Percentiles rank a stretch among this genome's conserved stretches.
Evolutionary conservation across 2,113 vertebrate species (phyloP).

Genomic region (Paramormyrops kingsleyae): DNA sequence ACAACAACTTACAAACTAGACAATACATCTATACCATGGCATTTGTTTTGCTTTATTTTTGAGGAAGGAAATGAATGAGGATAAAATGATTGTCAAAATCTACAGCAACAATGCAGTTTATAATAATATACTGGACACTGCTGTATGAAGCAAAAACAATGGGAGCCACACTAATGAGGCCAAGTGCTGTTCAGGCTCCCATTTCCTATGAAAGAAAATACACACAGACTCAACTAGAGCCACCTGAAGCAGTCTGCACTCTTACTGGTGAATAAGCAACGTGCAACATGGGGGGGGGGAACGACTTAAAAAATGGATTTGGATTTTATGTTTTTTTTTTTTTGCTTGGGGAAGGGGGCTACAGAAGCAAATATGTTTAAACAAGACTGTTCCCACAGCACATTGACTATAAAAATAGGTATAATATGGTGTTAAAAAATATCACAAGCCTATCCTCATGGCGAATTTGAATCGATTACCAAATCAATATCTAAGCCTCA

Average conservation of each 20-base stretch:
- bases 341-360: neutral
- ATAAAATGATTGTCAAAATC: neutral
- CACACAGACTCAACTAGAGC: neutral
- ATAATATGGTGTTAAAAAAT: neutral
- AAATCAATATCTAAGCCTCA: neutral
- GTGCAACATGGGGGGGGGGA: too few species aligned
- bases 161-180: neutral
- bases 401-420: neutral
- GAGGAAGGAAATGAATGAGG: neutral
- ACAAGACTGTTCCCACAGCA: neutral
- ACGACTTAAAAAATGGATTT: neutral
- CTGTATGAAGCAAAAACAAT: constrained; percentile 13
- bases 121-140: neutral
- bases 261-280: neutral
- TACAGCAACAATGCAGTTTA: constrained; percentile 2
- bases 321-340: neutral
- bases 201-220: neutral
- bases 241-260: neutral
- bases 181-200: neutral
- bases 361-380: neutral
- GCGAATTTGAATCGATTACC: neutral
- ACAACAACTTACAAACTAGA: constrained; percentile 2
- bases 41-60: constrained; percentile 8
- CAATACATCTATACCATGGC: constrained; percentile 3
- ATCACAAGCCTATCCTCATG: neutral